Percentiles rank a stretch among this genome's conserved stretches.
Conservation (phyloP, 1,140 invertebrate species). For the Cardiocondyla obscurior region DNA sequence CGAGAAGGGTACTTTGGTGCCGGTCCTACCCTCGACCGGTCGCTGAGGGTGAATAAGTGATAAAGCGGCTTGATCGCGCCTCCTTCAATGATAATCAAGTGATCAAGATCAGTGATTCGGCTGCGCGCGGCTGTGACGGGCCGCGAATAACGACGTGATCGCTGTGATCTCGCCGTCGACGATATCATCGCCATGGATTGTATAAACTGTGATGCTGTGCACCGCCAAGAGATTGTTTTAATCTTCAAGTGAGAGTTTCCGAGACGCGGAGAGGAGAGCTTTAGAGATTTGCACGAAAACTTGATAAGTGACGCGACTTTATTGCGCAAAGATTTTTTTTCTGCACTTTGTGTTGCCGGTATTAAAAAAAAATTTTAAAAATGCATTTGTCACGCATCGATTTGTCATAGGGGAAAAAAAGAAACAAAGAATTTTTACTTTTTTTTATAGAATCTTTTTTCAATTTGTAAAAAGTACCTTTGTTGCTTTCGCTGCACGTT, state of each 20-base stretch:
- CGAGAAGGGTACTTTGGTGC: slow-evolving; percentile 46
- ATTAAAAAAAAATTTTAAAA: no score
- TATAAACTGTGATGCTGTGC: slow-evolving; percentile 63
- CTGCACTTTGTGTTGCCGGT: not conserved
- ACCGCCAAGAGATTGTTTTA: slow-evolving; percentile 25
- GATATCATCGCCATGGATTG: slow-evolving; percentile 51
- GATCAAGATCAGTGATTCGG: slow-evolving; percentile 73
- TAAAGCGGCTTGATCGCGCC: slow-evolving; percentile 12
- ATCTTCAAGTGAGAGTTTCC: slow-evolving; percentile 58
- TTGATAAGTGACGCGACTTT: slow-evolving; percentile 20
- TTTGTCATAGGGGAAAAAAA: not conserved
- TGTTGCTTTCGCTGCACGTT: not conserved
- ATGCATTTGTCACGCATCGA: slow-evolving; percentile 4
- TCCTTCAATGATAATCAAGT: slow-evolving; percentile 63
- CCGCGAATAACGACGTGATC: slow-evolving; percentile 5
- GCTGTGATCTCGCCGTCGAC: slow-evolving; percentile 17
- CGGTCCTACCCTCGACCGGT: slow-evolving; percentile 9
- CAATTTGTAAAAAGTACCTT: not conserved
- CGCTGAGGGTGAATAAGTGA: slow-evolving; percentile 50
- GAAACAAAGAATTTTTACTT: not conserved
- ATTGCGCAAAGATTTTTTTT: not conserved
- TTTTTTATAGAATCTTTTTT: not conserved
- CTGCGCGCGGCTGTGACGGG: slow-evolving; percentile 54
- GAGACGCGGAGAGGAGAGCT: slow-evolving; percentile 6
- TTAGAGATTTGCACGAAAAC: not conserved